Conservation (phyloP, 2,888 invertebrate genomes). For the Deilephila porcellus region DNA sequence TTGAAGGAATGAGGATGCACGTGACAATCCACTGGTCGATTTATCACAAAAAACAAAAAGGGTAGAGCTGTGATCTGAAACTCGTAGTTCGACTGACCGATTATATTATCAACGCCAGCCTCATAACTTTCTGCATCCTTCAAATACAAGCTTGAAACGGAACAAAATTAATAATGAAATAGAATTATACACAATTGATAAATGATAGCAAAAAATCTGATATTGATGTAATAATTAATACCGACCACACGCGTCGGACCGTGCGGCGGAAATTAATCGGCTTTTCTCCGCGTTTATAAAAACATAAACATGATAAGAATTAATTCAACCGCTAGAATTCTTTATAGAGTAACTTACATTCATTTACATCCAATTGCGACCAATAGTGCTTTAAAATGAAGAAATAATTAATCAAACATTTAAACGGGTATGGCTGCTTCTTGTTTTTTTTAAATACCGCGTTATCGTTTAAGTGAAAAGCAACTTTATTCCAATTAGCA, state of each 20-base stretch:
- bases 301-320: not conserved
- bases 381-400: constrained; percentile 19
- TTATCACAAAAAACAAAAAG: too few relatives aligned
- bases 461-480: constrained; percentile 4
- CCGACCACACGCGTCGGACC: constrained; percentile 22
- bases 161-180: not conserved
- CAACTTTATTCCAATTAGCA: constrained; percentile 17
- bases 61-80: too few relatives aligned
- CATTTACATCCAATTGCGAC: constrained; percentile 13
- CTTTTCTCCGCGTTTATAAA: constrained; percentile 4
- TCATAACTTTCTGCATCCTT: not conserved
- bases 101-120: too few relatives aligned
- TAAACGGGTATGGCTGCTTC: constrained; percentile 7
- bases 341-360: constrained; percentile 5
- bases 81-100: too few relatives aligned
- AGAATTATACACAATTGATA: not conserved
- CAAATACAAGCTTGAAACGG: not conserved
- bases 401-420: constrained; percentile 27
- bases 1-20: too few relatives aligned
- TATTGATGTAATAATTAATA: constrained; percentile 18
- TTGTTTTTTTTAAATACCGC: constrained; percentile 9
- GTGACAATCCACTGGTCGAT: too few relatives aligned
- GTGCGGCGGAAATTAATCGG: constrained; percentile 13
- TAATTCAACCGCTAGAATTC: constrained; percentile 3
- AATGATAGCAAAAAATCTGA: constrained; percentile 6